Conservation (phyloP, 1,140 invertebrate genomes). For the Grapholita molesta region DNA sequence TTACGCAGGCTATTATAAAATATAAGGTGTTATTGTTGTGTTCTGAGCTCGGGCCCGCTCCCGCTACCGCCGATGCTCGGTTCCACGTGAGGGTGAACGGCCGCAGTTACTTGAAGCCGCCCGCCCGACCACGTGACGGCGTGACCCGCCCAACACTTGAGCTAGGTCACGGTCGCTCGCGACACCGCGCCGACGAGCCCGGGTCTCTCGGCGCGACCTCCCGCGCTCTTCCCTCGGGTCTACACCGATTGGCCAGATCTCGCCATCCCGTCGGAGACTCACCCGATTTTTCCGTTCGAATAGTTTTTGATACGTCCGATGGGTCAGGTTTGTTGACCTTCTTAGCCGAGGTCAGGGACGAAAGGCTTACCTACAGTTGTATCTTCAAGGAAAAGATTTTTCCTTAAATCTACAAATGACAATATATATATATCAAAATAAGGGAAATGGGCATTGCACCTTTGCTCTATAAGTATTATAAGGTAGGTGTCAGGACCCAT, state of each 20-base stretch:
- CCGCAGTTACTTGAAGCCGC: conserved; percentile 43
- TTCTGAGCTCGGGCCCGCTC: conserved; percentile 22
- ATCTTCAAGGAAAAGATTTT: background rate
- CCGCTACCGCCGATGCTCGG: conserved; percentile 20
- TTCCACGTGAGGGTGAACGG: conserved; percentile 64
- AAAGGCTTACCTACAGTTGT: background rate
- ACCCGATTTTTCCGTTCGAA: conserved; percentile 68
- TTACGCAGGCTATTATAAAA: background rate
- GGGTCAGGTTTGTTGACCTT: conserved; percentile 51
- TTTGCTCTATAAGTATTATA: too few species aligned
- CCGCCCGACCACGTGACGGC: conserved; percentile 54
- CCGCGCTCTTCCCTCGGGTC: conserved; percentile 19
- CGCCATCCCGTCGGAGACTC: conserved; percentile 43
- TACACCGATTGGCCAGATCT: conserved; percentile 36
- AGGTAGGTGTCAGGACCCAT: too few species aligned
- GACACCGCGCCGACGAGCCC: conserved; percentile 45
- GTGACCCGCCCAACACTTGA: conserved; percentile 65
- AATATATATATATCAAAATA: too few species aligned
- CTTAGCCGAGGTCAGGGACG: conserved; percentile 46
- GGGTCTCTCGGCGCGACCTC: conserved; percentile 32
- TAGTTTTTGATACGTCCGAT: conserved; percentile 61
- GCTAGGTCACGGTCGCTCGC: conserved; percentile 62
- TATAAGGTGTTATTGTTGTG: background rate
- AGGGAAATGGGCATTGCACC: background rate
- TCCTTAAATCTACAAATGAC: background rate